Evolutionary conservation across 2,888 invertebrate genomes (phyloP), one percentile per base, ranked within the genome.

Genomic region (Catotricha subobsoleta): DNA sequence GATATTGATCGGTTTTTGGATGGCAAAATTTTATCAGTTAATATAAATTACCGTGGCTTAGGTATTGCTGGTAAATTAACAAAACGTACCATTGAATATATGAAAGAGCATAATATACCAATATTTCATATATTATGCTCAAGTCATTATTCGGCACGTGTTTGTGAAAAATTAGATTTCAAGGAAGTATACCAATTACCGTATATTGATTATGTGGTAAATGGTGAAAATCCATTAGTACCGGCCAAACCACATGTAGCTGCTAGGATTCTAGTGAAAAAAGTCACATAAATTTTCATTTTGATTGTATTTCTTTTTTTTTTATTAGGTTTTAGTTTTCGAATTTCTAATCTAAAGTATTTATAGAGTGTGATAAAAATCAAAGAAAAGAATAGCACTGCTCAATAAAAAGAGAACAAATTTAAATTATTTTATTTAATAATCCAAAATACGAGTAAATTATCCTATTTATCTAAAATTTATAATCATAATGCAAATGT

Each of bases 111-210:
- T 23, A 48, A 54, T 1, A 61, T 63, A 36, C 50, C 52, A n/a
- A 60, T 82, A 7, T 67, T 80, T 44, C 69, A 81, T 20, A 71
- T 76, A 31, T 75, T 83, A 48, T 82, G 83, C 44, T 75, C 79
- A 5, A 84, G 83, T 51, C 70, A 73, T 44, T 84, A 71, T 58
- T 81, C 83, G 2, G 80, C 80, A 0, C 72, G 71, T 54, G 74
- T 81, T 0, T 74, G 81, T 39, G 72, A 74, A 46, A 71, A 73
- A 49, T 60, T 76, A 19, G 81, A 80, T 31, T 83, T 80, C 59
- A 69, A 74, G 28, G 71, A 72, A 53, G 68, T 76, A 39, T 80
- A 74, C 56, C 63, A 67, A 29, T 60, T 76, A 13, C 66, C 68
- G 4, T 86, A 80, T 54, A 60, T 60, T 1, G 77, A 82, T 39